phyloP scores from a whole-genome alignment of 1,140 invertebrate genomes.

The Atta colombica region DNA sequence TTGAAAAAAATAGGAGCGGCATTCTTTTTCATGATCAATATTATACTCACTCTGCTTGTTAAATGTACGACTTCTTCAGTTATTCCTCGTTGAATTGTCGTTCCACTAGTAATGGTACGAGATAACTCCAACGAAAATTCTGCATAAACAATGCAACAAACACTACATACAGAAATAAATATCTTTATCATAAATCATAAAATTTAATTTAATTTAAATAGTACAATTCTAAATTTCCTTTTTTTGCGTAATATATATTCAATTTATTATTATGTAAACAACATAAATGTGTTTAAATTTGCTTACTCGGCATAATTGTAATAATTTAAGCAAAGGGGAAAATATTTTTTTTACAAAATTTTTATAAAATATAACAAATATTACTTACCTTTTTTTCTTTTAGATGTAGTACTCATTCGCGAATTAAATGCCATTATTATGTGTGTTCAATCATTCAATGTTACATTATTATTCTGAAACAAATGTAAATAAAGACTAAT shows the following conservation, averaged over 20 bases:
- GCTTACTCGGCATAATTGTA: not conserved
- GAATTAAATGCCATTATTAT: constrained; percentile 80
- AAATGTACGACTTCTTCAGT: constrained; percentile 26
- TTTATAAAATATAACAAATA: not conserved
- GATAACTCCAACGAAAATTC: constrained; percentile 80
- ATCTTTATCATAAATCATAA: not conserved
- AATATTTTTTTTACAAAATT: not conserved
- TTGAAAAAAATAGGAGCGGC: not conserved
- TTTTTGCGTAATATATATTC: not conserved
- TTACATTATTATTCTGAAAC: constrained; percentile 83
- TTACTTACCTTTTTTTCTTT: constrained; percentile 81
- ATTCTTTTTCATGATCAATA: not conserved
- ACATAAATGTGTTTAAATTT: not conserved
- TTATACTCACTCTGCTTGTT: constrained; percentile 72
- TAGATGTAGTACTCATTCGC: constrained; percentile 71
- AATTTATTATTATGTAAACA: not conserved
- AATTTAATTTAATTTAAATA: not conserved
- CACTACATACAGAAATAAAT: not conserved
- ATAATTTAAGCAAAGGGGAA: not conserved
- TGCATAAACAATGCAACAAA: constrained; percentile 60
- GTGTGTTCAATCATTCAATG: constrained; percentile 72
- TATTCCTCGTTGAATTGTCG: constrained; percentile 57
- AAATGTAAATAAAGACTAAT: not conserved
- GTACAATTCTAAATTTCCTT: not conserved
- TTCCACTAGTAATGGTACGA: constrained; percentile 53